Evolutionary conservation across 2,113 vertebrate genomes (phyloP).

Genomic region (Xiphophorus couchianus): DNA sequence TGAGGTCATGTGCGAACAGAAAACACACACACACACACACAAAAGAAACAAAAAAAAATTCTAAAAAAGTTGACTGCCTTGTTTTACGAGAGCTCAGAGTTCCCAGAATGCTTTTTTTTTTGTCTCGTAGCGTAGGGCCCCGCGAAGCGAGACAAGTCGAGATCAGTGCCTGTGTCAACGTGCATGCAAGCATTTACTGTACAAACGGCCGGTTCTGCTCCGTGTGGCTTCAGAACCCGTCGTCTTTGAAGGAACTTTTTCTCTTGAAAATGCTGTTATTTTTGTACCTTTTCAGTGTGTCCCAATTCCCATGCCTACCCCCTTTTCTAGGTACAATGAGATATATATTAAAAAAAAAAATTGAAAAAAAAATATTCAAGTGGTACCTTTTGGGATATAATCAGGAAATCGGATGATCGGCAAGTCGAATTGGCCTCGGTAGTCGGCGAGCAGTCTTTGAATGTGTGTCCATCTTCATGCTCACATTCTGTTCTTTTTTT

Average conservation of each 20-base stretch:
- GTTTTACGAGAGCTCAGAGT: constrained; percentile 57
- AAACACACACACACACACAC: not conserved
- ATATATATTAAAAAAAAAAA: constrained; percentile 38
- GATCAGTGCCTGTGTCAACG: constrained; percentile 80
- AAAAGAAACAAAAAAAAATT: not conserved
- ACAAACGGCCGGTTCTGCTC: constrained; percentile 55
- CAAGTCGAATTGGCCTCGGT: constrained; percentile 44
- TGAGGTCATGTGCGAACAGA: not conserved
- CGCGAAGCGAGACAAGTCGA: constrained; percentile 63
- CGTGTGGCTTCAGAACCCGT: constrained; percentile 48
- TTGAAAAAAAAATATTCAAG: constrained; percentile 39
- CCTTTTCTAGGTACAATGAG: constrained; percentile 65
- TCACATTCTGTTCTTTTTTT: constrained; percentile 38
- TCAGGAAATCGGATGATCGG: constrained; percentile 32
- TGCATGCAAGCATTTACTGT: constrained; percentile 75
- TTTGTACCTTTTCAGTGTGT: constrained; percentile 54
- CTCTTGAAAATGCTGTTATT: constrained; percentile 61
- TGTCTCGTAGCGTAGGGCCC: constrained; percentile 57
- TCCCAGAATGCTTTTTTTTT: constrained; percentile 62
- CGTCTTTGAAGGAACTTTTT: constrained; percentile 31
- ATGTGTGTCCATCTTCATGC: constrained; percentile 74
- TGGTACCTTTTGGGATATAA: constrained; percentile 62
- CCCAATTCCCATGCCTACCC: not conserved
- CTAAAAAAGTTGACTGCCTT: constrained; percentile 67
- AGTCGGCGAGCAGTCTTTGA: constrained; percentile 60